Base-by-base conservation (phyloP, 2,888 invertebrate species). In the Crepidodera aurea region DNA sequence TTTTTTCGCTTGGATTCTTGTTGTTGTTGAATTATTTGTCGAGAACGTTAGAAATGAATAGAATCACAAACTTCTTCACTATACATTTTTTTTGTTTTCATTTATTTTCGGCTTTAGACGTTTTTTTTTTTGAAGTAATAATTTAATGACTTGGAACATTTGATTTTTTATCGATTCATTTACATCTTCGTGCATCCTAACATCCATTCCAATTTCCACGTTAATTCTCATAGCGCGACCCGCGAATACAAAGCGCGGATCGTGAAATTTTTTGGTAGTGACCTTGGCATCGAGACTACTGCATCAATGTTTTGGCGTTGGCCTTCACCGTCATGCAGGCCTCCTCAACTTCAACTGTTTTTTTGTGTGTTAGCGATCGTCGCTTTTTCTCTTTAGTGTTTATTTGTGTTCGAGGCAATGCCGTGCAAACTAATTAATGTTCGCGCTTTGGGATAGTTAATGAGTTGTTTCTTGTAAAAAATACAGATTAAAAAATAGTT, bases 271-370 rank as follows among this genome's bases (percentile, higher is more conserved):
- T 70, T 69, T 60, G 62, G 70, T 63, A 16, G 12, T 39, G 75
- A 65, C 75, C 76, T 76, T 76, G 76, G 74, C 74, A 72, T 59
- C 66, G 72, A 67, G 72, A 68, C 64, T 60, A 68, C 69, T 75
- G 77, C 77, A 77, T 73, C 72, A 69, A 60, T 72, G 70, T 67
- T 48, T 22, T 73, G 69, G 69, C 78, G 77, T 78, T 78, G 77
- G 76, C 77, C 78, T 78, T 78, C 77, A 77, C 74, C 77, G 75
- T 74, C 75, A 76, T 77, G 77, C 75, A 75, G 68, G 69, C 62
- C 68, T 62, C 65, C 65, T 65, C 56, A 32, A 53, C 39, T 40
- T 12, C n/a, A 29, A 51, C 51, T 16, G 46, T 22, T 29, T 40
- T 55, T 55, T 54, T 55, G 34, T 46, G 34, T 19, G 13, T 13